Evolutionary conservation across 2,888 invertebrate species (phyloP).

Genomic region (Macrosoma leucophasiata): DNA sequence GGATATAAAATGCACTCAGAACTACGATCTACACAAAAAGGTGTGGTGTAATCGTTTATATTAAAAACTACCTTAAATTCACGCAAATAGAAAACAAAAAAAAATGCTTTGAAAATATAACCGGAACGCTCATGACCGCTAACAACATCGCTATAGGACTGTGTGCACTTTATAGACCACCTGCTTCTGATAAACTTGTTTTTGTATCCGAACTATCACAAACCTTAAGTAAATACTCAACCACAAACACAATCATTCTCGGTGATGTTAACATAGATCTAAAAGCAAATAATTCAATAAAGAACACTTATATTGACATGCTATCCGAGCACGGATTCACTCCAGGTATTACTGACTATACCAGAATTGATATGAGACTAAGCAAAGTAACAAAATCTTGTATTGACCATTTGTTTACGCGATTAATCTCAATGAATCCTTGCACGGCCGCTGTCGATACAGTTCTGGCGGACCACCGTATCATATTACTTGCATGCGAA

Average conservation of each 20-base stretch:
- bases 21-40: no score
- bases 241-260: conserved; percentile 1
- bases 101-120: not conserved
- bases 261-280: conserved; percentile 7
- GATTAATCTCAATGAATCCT: conserved; percentile 1
- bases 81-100: not conserved
- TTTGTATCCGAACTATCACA: conserved; percentile 6
- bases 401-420: no score
- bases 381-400: no score
- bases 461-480: no score
- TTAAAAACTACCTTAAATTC: no score
- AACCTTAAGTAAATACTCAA: not conserved
- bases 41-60: no score
- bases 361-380: conserved; percentile 5
- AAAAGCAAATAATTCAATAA: conserved; percentile 3
- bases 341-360: conserved; percentile 6
- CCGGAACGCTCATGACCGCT: conserved; percentile 1
- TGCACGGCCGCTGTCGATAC: conserved; percentile 3
- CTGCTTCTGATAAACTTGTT: conserved; percentile 1
- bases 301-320: conserved; percentile 4
- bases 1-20: no score
- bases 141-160: not conserved
- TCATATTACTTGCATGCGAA: no score
- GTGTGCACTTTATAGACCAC: conserved; percentile 6
- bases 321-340: conserved; percentile 10